Percentiles rank a stretch among this genome's conserved stretches.
Conservation (phyloP, 1,140 invertebrate genomes). For the Branchinecta lynchi region DNA sequence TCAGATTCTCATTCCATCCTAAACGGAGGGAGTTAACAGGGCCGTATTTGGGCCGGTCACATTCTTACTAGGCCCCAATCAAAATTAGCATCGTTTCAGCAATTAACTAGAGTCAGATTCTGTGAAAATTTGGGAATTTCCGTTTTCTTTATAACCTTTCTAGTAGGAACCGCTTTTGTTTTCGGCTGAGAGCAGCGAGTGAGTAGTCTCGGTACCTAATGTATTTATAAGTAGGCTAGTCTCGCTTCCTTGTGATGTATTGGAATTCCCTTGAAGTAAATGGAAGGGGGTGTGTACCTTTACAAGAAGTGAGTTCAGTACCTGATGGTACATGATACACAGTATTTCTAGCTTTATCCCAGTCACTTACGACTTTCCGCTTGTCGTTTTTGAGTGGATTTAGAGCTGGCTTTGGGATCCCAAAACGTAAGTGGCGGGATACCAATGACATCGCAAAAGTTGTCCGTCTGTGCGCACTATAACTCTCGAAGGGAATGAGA, state of each 20-base stretch:
- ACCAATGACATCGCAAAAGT: no score
- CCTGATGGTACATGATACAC: constrained; percentile 3
- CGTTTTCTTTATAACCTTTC: constrained; percentile 6
- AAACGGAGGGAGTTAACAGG: constrained; percentile 9
- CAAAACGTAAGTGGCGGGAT: no score
- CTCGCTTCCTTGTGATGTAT: background rate
- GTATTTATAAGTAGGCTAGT: background rate
- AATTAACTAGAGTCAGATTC: constrained; percentile 5
- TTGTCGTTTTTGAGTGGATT: constrained; percentile 1
- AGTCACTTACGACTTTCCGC: constrained; percentile 1
- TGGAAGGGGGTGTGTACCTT: constrained; percentile 4
- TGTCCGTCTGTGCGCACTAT: no score
- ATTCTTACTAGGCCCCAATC: background rate
- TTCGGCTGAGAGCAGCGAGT: constrained; percentile 4
- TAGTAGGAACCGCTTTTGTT: constrained; percentile 6
- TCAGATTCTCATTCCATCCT: constrained; percentile 5
- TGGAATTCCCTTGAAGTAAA: constrained; percentile 1
- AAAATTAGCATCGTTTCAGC: constrained; percentile 1
- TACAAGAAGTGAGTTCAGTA: no score
- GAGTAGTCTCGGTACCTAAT: background rate
- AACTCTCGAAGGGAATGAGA: no score
- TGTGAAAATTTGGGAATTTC: constrained; percentile 2
- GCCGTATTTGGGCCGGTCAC: background rate
- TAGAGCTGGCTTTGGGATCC: background rate
- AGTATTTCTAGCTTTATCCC: constrained; percentile 1